A percentile compares a stretch with the other conserved stretches of the same genome.
These are phyloP conservation scores for Anastatus disparis DNA, from an alignment of 1,140 invertebrate genomes.

Conservation along the genomic window DNA sequence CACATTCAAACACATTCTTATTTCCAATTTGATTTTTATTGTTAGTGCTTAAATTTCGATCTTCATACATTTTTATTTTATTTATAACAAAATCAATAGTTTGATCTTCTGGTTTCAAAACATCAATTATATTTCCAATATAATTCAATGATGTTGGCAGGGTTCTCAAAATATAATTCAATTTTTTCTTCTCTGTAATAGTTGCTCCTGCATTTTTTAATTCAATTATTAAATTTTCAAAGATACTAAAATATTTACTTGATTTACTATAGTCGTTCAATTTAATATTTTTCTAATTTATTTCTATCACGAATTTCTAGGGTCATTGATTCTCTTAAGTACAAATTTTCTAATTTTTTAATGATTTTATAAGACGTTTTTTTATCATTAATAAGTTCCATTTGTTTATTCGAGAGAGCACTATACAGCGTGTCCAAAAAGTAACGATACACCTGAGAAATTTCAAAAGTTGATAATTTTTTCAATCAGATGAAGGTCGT, in stretches of 20 bases:
- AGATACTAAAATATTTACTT: neutral
- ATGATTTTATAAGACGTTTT: neutral
- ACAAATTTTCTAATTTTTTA: too few species aligned
- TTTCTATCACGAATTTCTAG: too few species aligned
- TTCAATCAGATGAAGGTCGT: too few species aligned
- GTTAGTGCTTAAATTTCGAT: neutral
- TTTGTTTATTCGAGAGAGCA: too few species aligned
- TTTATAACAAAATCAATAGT: conserved; percentile 27
- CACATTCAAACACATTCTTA: neutral
- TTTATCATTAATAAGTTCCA: neutral
- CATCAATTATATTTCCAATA: conserved; percentile 19
- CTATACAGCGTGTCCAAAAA: too few species aligned
- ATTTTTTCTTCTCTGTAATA: conserved; percentile 21
- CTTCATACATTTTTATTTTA: conserved; percentile 25
- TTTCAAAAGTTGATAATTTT: too few species aligned
- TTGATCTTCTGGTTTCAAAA: conserved; percentile 12
- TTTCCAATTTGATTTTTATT: neutral
- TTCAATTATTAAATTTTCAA: conserved; percentile 32
- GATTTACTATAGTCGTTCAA: too few species aligned
- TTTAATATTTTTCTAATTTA: too few species aligned
- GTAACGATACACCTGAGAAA: too few species aligned
- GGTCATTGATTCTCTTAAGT: neutral
- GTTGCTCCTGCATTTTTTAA: conserved; percentile 20
- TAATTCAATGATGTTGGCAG: conserved; percentile 27
- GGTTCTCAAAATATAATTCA: conserved; percentile 19